Percentiles rank a stretch among this genome's conserved stretches.
phyloP scores from a whole-genome alignment of 2,888 invertebrate species.

The Agrochola lychnidis region DNA sequence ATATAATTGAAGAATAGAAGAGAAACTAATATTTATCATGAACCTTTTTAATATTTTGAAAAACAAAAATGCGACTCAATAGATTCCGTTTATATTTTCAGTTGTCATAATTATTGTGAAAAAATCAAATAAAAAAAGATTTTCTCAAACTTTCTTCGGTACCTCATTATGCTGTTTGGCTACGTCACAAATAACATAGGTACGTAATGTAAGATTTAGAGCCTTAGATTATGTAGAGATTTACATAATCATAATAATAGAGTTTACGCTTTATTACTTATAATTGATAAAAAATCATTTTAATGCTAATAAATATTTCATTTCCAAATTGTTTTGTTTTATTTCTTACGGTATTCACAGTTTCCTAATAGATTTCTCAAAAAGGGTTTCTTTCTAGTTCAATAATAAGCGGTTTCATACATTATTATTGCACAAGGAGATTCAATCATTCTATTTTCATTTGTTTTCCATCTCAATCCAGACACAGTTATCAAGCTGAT shows the following conservation, averaged over 20 bases:
- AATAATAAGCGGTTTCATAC: background rate
- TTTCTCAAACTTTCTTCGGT: background rate
- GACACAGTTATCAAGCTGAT: background rate
- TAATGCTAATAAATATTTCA: slow-evolving; percentile 44
- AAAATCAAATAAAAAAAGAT: background rate
- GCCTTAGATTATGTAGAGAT: slow-evolving; percentile 18
- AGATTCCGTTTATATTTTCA: background rate
- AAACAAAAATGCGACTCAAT: background rate
- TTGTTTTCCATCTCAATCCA: background rate
- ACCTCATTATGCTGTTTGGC: too few species aligned
- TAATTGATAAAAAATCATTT: background rate
- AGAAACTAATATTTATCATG: too few species aligned
- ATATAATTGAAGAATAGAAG: background rate
- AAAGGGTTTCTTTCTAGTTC: background rate
- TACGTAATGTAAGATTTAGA: slow-evolving; percentile 11
- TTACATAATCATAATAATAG: slow-evolving; percentile 24
- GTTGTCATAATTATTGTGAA: background rate
- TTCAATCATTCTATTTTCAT: background rate
- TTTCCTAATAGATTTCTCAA: background rate
- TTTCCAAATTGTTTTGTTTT: slow-evolving; percentile 26
- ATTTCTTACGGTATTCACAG: background rate
- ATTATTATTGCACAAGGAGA: background rate
- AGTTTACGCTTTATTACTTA: slow-evolving; percentile 34
- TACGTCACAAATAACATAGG: background rate
- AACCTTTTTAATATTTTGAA: too few species aligned